Conservation (phyloP, 64 coral and sea anemone species). For the Orbicella faveolata region DNA sequence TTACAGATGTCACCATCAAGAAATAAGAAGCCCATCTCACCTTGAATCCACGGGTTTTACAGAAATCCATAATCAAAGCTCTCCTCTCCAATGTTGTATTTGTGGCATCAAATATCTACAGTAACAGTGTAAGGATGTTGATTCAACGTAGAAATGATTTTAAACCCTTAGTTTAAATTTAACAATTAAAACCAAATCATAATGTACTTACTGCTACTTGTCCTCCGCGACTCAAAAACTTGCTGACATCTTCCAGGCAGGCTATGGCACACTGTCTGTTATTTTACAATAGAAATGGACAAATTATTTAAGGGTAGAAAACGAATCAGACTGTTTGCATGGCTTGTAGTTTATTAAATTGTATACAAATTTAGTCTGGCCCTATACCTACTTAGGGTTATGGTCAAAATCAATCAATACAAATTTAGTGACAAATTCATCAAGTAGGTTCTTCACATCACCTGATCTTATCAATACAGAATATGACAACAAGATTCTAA, state of each 20-base stretch:
- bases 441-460: no score
- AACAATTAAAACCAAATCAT: neutral
- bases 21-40: conserved; percentile 12
- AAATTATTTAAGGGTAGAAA: neutral
- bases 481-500: no score
- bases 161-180: neutral
- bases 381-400: no score
- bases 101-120: conserved; percentile 98
- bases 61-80: conserved; percentile 82
- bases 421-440: no score
- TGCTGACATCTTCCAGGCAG: conserved; percentile 87
- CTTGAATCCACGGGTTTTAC: conserved; percentile 78
- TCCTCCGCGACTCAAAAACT: conserved; percentile 67
- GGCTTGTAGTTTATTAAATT: neutral
- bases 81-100: conserved; percentile 92
- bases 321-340: neutral
- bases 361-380: no score
- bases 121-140: neutral
- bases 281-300: neutral
- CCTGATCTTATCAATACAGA: no score
- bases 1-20: no score
- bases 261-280: conserved; percentile 81
- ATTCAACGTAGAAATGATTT: neutral
- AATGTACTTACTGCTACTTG: conserved; percentile 78
- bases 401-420: no score